Base-by-base conservation (phyloP, 2,113 vertebrate species). In the Mionectes macconnelli region DNA sequence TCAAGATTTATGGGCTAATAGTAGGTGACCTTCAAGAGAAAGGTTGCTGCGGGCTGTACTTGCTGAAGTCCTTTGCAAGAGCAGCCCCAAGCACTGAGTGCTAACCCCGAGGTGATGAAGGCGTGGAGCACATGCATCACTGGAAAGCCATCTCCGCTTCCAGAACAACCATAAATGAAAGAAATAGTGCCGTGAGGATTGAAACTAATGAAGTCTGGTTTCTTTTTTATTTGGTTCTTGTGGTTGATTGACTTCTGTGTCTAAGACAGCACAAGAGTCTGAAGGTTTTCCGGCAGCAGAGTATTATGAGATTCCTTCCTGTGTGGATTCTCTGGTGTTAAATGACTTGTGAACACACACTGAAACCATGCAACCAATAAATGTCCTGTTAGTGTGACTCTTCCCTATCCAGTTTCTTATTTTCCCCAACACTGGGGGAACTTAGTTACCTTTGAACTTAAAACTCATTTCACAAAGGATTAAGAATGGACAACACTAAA, bases 1-100 rank as follows among this genome's bases (percentile, higher is more conserved):
- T 78, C 44, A 59, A 90, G 93, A 96, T 95, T 95, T 93, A 95
- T 90, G 92, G 90, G 69, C 88, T 94, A 94, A 93, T 81, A 94
- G 85, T 11, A 74, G 60, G 49, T 93, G 92, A 96, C 90, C 96
- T 96, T 95, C 92, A 93, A 84, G 74, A 94, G 72, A 64, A 84
- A 80, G 88, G 93, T 72, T 93, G 93, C 90, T 88, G 44, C 33
- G 39, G 85, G 90, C 88, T 92, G 68, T 59, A 39, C 52, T 92
- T 0, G 2, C 83, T 72, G 55, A 88, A 90, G 85, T 44, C 64
- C 82, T 84, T 89, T 49, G 15, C 64, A n/a, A 68, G 83, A 89
- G 76, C 37, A 1, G 82, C 93, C 82, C 72, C 68, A 42, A 97
- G 93, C 72, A 85, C 37, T 25, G 75, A 86, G 73, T 1, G 1